Base-by-base conservation (phyloP, 2,113 vertebrate species). In the Bettongia penicillata region DNA sequence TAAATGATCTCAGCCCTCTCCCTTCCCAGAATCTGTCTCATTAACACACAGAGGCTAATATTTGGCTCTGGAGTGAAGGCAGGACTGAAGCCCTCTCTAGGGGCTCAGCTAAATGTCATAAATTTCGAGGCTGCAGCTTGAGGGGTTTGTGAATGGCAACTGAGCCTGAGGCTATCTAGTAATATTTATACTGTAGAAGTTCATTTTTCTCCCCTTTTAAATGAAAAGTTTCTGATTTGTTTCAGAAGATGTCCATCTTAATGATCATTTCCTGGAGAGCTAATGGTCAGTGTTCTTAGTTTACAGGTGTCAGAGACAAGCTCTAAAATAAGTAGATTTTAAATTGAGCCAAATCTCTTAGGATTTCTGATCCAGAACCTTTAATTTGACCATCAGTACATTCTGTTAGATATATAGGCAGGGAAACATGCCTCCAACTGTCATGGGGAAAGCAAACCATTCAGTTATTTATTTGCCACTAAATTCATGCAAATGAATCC, bases 61-160 rank as follows among this genome's bases (percentile, higher is more conserved):
- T 96, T 96, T 97, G 96, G 96, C 93, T 98, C 95, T 49, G 92
- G 97, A 95, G 94, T 25, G 28, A 48, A 77, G 50, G 96, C 96
- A 95, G 93, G 93, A 92, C 95, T 52, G 96, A 95, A 89, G 95
- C 48, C 57, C 95, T 97, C 98, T 97, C 97, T 91, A 98, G 97
- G 97, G 98, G 96, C 97, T 96, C 96, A 95, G 97, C 93, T 98
- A 98, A 98, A 98, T 98, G 97, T 98, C 97, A 98, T 95, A 97
- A 96, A 95, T 95, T 94, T 95, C 8, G 0, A 95, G 92, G 14
- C 51, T n/a, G 0, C 94, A 96, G 96, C 94, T 97, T 97, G 98
- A 97, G 93, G 96, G 96, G 96, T 96, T 97, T 97, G 96, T 97
- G 97, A 98, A 97, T 97, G 97, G 96, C 97, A 98, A 96, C 93